A percentile compares a stretch with the other conserved stretches of the same genome.
Conservation (phyloP, 92 coral and sea anemone genomes). For the Umimayanthus chanpuru region DNA sequence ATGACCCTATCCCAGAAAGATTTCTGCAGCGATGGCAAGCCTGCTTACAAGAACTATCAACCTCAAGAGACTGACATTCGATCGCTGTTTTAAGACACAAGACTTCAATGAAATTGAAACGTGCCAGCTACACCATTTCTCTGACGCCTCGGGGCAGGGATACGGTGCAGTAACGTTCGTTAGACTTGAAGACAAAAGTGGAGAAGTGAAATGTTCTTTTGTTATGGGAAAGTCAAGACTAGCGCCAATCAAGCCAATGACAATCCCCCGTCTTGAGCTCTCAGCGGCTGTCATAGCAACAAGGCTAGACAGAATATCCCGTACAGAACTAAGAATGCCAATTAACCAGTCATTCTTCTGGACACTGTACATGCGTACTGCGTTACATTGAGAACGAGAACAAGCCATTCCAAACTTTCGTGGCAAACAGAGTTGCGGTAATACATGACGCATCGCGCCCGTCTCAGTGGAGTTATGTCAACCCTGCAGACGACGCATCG, state of each 20-base stretch:
- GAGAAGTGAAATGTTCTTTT: conserved; percentile 40
- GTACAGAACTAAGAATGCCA: conserved; percentile 23
- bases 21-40: conserved; percentile 3
- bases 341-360: conserved; percentile 39
- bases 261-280: conserved; percentile 44
- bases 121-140: conserved; percentile 46
- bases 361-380: neutral
- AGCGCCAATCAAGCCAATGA: conserved; percentile 47
- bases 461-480: conserved; percentile 42
- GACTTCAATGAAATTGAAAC: neutral
- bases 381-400: conserved; percentile 21
- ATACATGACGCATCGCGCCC: conserved; percentile 38
- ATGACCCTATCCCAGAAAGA: neutral
- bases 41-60: conserved; percentile 3
- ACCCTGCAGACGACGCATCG: conserved; percentile 54
- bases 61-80: neutral
- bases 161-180: conserved; percentile 45
- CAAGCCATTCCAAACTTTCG: conserved; percentile 29
- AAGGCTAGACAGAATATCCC: conserved; percentile 27
- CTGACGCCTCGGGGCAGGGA: conserved; percentile 41
- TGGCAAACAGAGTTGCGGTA: conserved; percentile 31
- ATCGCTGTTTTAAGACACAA: neutral
- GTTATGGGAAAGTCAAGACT: conserved; percentile 48
- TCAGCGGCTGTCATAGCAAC: conserved; percentile 42
- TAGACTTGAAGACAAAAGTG: conserved; percentile 30